A percentile compares a stretch with the other conserved stretches of the same genome.
Conservation (phyloP, 2,113 vertebrate species). For the Xenopus tropicalis region DNA sequence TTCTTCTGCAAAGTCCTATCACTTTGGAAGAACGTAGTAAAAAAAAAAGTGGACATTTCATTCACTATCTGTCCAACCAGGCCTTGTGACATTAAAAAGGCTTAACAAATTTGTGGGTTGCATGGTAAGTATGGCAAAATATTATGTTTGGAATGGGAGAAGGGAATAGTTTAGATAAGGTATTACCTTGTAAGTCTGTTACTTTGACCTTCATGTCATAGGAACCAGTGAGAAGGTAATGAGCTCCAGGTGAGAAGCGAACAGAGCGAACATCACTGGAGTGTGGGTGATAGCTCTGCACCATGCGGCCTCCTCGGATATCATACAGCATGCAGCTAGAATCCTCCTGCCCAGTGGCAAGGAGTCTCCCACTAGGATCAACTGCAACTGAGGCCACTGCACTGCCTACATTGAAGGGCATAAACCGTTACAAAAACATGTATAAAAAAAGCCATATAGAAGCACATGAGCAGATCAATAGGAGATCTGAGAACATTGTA, state of each 20-base stretch:
- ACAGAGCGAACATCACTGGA: constrained; percentile 89
- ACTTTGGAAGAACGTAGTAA: too few relatives aligned
- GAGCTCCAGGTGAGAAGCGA: constrained; percentile 91
- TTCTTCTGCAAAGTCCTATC: too few relatives aligned
- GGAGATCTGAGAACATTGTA: too few relatives aligned
- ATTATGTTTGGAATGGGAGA: too few relatives aligned
- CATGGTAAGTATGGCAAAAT: too few relatives aligned
- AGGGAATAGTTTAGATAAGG: not conserved
- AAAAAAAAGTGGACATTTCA: too few relatives aligned
- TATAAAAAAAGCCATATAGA: not conserved
- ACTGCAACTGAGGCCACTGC: constrained; percentile 92
- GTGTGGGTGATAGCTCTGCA: constrained; percentile 90
- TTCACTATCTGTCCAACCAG: too few relatives aligned
- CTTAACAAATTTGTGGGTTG: too few relatives aligned
- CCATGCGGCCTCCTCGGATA: constrained; percentile 88
- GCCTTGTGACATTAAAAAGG: too few relatives aligned
- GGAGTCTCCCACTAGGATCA: constrained; percentile 90
- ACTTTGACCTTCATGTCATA: constrained; percentile 95
- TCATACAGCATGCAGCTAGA: constrained; percentile 94
- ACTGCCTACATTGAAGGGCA: constrained; percentile 70
- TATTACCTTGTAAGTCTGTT: constrained; percentile 90
- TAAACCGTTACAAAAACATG: accelerated
- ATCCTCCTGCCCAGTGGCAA: constrained; percentile 93
- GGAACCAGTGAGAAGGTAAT: constrained; percentile 92
- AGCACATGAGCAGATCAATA: too few relatives aligned